These are phyloP conservation scores for Galbula dea DNA, from an alignment of 2,113 vertebrate genomes.

Conservation along the genomic window DNA sequence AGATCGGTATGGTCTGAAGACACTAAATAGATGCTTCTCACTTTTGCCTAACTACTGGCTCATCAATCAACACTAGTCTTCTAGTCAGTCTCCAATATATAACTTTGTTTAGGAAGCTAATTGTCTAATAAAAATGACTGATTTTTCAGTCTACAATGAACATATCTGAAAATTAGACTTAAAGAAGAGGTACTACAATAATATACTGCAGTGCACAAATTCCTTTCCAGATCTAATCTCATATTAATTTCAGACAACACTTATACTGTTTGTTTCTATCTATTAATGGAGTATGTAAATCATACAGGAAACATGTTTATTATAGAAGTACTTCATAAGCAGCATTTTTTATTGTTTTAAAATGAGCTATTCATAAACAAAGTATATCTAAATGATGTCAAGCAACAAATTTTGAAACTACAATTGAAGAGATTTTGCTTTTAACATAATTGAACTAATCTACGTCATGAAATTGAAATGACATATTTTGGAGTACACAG, in stretches of 20 bases:
- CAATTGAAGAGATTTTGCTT: neutral
- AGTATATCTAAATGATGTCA: neutral
- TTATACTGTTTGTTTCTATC: neutral
- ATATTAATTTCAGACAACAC: neutral
- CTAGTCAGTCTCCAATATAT: neutral
- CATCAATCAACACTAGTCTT: neutral
- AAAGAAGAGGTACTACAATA: neutral
- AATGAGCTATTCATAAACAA: constrained; percentile 1
- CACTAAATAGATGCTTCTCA: neutral
- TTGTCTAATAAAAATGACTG: neutral
- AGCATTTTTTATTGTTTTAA: neutral
- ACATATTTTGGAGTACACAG: neutral
- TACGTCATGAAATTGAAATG: neutral
- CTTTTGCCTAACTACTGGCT: neutral
- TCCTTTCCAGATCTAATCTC: neutral
- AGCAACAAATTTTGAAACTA: neutral
- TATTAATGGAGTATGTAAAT: neutral
- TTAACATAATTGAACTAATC: neutral
- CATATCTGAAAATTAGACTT: neutral
- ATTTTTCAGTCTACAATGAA: neutral
- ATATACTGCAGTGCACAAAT: neutral
- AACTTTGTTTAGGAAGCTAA: neutral
- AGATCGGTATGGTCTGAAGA: neutral
- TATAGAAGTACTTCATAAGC: neutral
- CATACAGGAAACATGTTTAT: neutral